Base-by-base conservation (phyloP, 2,797 vertebrate species). In the Xenentodon cancila region DNA sequence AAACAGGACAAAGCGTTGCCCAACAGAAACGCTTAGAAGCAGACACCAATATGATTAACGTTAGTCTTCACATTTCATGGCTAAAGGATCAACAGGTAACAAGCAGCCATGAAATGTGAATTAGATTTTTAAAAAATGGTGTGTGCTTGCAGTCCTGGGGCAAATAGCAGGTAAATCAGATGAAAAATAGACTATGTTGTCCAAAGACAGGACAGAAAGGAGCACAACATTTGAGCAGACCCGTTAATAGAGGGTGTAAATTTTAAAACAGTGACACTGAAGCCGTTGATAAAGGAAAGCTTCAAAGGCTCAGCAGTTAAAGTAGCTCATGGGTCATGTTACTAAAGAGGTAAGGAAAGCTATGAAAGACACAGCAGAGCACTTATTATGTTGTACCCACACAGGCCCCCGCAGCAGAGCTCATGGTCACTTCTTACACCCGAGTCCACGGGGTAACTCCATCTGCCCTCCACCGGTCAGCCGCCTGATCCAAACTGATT, bases 241-340 rank as follows among this genome's bases (percentile, higher is more conserved):
- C 45, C 54, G 27, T 18, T 22, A 6, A 25, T n/a, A 57, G 62
- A 68, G 61, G 62, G 34, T 37, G 52, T 54, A 51, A 75, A 70
- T 64, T 82, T 13, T 63, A 44, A 80, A 79, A 67, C 66, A 75
- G 59, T 63, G 59, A 63, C 51, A 79, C 77, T 37, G 75, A 70
- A 77, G 64, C 58, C 53, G 15, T 16, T 57, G 52, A 77, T 64
- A 59, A 67, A 83, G 47, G 53, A 49, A 68, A 44, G 27, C 75
- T 76, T 72, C 59, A 43, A 82, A 73, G 55, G 59, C 53, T 68
- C 49, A 70, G 71, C 75, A 66, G 77, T 73, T 77, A 40, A 71
- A 80, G 79, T 53, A 59, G 72, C 65, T 80, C 64, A 64, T 3
- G 42, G 74, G 69, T 87, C 80, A 52, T 64, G 78, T 85, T 89